Base-by-base conservation (phyloP, 1,140 invertebrate species). In the Mycetomoellerius zeteki region DNA sequence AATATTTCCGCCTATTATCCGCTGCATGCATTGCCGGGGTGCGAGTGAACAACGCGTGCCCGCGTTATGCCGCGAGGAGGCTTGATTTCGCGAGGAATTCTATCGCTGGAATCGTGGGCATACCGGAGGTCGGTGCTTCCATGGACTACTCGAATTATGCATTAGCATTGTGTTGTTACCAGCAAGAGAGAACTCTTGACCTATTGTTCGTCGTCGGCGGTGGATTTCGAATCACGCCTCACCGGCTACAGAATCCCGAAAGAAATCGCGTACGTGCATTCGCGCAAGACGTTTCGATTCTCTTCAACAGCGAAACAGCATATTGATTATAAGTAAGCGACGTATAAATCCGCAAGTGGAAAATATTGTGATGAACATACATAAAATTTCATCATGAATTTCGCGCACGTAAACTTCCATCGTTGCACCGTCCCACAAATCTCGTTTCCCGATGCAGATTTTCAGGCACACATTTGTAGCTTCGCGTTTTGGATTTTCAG, bases 81-180 rank as follows among this genome's bases (percentile, higher is more conserved):
- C 80, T 85, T 88, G 75, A 89, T 89, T 81, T 86, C 73, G 72
- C 43, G 62, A 72, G 60, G 87, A 80, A 86, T 86, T 72, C 85
- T 86, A 71, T 8, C 64, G 6, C 0, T 47, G 64, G 27, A 69
- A 82, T 64, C 54, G 52, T 62, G 58, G 30, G 56, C 64, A 75
- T 76, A 37, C 65, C 65, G 58, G 21, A 37, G 30, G 37, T 21
- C 27, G 27, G 67, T 52, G 90, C 85, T 92, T 88, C 82, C 62
- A 50, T 62, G 80, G 88, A 73, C 62, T 86, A 88, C 88, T 89
- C 88, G 89, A 93, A 93, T 92, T 92, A 92, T 91, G 90, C 88
- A 76, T 69, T 67, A 67, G 88, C 87, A 92, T 93, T 92, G 91
- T 92, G 88, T 92, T 92, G 33, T 7, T 92, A 84, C 76, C 6